Evolutionary conservation across 2,113 vertebrate species (phyloP).

Genomic region (Pituophis catenifer): DNA sequence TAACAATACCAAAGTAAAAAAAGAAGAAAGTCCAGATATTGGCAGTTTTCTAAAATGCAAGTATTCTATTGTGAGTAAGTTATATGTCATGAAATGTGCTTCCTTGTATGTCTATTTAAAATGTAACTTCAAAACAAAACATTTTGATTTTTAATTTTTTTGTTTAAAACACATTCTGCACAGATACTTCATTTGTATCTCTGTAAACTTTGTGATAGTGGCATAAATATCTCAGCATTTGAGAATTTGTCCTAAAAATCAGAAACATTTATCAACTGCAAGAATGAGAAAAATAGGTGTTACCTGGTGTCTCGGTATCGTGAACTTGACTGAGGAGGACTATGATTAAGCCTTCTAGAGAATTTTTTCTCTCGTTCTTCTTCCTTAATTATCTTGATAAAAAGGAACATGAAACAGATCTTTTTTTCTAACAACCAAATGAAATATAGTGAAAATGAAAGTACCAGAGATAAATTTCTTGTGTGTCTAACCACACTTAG

Average conservation of each 20-base stretch:
- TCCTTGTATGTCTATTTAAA: not conserved
- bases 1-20: not conserved
- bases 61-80: not conserved
- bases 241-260: not conserved
- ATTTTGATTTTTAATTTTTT: not conserved
- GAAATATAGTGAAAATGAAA: not conserved
- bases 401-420: not conserved
- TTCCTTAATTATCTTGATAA: slow-evolving; percentile 80
- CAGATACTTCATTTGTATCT: not conserved
- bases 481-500: not conserved
- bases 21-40: not conserved
- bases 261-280: not conserved
- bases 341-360: slow-evolving; percentile 91
- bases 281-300: slow-evolving; percentile 19
- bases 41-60: not conserved
- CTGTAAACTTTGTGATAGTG: not conserved
- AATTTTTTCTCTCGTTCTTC: slow-evolving; percentile 94
- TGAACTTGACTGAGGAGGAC: slow-evolving; percentile 88
- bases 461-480: not conserved
- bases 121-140: not conserved
- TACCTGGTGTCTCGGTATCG: slow-evolving; percentile 93
- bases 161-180: not conserved
- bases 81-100: not conserved
- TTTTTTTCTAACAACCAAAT: not conserved
- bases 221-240: not conserved